Conservation (phyloP, 2,113 vertebrate genomes). For the Cyphomyrus discorhynchus region DNA sequence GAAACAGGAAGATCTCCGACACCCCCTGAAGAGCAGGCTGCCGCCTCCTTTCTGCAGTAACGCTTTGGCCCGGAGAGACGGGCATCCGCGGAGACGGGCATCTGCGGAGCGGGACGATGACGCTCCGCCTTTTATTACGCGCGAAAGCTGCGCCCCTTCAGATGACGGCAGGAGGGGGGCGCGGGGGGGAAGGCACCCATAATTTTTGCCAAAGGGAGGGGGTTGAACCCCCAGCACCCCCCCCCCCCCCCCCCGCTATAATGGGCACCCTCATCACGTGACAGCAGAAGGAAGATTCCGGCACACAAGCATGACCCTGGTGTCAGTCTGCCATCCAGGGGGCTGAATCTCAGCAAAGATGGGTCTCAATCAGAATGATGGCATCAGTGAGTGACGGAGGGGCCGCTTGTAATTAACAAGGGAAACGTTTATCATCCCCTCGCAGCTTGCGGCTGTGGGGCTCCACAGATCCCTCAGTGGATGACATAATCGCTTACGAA, state of each 20-base stretch:
- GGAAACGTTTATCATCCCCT: constrained; percentile 51
- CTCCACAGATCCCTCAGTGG: constrained; percentile 34
- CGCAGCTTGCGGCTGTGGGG: constrained; percentile 42
- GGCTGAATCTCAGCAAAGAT: not conserved
- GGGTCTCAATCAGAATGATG: not conserved
- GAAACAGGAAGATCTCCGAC: not conserved
- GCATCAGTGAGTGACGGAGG: not conserved
- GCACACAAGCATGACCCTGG: not conserved
- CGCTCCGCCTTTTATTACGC: not conserved
- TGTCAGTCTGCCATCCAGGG: not conserved
- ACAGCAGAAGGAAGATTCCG: not conserved
- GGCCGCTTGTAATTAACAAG: constrained; percentile 47
- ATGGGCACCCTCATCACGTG: not conserved
- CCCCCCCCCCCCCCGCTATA: not conserved
- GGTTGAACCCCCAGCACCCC: not conserved
- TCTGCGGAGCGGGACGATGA: not conserved
- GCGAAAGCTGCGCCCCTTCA: not conserved
- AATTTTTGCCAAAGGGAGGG: constrained; percentile 40
- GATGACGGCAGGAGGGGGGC: constrained; percentile 8
- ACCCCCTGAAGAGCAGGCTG: not conserved
- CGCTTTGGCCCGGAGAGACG: not conserved
- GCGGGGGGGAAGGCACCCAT: constrained; percentile 21
- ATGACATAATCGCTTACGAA: constrained; percentile 49
- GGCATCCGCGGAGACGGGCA: not conserved
- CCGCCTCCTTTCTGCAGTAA: not conserved